These are phyloP conservation scores for Athene noctua DNA, from an alignment of 2,113 vertebrate species.

Conservation along the genomic window DNA sequence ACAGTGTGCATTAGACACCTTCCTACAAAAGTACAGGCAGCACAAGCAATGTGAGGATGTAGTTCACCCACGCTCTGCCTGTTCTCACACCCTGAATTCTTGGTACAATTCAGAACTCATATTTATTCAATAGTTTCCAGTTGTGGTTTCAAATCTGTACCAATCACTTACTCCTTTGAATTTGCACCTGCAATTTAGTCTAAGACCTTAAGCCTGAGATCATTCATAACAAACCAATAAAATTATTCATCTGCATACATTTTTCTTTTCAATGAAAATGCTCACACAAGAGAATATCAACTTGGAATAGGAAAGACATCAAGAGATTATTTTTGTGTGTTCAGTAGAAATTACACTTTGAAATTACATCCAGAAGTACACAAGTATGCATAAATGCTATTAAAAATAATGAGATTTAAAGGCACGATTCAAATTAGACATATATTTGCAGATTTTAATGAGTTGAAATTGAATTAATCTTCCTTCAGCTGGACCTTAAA, in stretches of 20 bases:
- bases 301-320: neutral
- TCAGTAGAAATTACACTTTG: neutral
- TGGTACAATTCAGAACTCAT: neutral
- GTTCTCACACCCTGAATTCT: neutral
- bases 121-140: neutral
- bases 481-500: neutral
- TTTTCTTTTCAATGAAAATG: neutral
- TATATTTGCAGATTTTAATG: neutral
- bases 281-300: neutral
- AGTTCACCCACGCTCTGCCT: neutral
- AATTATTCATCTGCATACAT: neutral
- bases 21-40: neutral
- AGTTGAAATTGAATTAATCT: neutral
- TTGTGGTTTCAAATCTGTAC: neutral
- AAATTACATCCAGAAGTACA: neutral
- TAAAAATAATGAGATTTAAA: neutral
- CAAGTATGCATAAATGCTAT: neutral
- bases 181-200: neutral
- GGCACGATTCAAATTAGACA: neutral
- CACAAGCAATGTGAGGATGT: rapidly evolving
- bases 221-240: neutral
- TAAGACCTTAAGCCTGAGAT: neutral
- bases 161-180: neutral
- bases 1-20: neutral
- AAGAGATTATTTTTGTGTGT: neutral